Evolutionary conservation across 2,888 invertebrate species (phyloP), one percentile per base, ranked within the genome.

Genomic region (Tromatobia lineatoria): DNA sequence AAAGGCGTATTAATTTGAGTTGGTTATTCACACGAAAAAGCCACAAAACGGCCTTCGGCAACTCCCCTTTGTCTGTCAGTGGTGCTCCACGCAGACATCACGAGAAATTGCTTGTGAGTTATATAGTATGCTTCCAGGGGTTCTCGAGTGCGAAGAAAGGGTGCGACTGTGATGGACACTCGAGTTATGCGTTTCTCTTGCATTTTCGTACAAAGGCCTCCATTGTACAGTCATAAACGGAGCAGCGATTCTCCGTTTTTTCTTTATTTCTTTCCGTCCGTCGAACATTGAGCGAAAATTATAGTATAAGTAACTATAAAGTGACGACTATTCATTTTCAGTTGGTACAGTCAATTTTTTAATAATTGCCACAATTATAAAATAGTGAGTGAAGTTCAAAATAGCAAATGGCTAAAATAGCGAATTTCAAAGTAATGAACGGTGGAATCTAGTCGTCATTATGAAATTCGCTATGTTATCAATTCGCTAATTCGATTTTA

Each of bases 1-100:
- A 80, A 82, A 78, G 80, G 80, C 52, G 80, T 84, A 86, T 86
- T 85, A 85, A 86, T 86, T 82, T 82, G 71, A 82, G 80, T 75
- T 54, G 61, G 64, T 84, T 85, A 85, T 84, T 82, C 77, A 75
- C 80, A 79, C 67, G 82, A 82, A 83, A 79, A 85, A 83, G 45
- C 82, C 80, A 70, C 80, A 76, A 76, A 82, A 83, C 82, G 80
- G 74, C 86, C 86, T 86, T 85, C 82, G 80, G 52, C 67, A 7
- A 66, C 75, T 75, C 85, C 83, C 86, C 86, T 85, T 86, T 85
- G 79, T 83, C 76, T 67, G 64, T 54, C 86, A 86, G 86, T 66
- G 86, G 73, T 86, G 85, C 86, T 86, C 85, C 69, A 18, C 15
- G 20, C 38, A 50, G n/a, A 8, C 61, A 52, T 34, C 18, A 45